Conservation (phyloP, 2,797 vertebrate genomes). For the Myotis findleyi region DNA sequence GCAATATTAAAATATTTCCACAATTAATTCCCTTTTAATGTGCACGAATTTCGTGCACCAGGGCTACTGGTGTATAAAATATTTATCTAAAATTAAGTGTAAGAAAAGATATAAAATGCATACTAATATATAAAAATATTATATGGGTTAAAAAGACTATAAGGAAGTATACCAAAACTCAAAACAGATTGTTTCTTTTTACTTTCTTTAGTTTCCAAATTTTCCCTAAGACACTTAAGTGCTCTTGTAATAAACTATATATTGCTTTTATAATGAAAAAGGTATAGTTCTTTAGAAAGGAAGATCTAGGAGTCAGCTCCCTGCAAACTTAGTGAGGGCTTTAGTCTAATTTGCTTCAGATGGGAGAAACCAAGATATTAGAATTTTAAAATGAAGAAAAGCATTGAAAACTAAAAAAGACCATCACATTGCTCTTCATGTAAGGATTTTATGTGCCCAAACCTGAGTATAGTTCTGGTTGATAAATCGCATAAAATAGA, state of each 20-base stretch:
- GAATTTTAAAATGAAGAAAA: background rate
- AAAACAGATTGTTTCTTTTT: background rate
- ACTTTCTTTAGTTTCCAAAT: conserved; percentile 40
- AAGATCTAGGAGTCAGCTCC: background rate
- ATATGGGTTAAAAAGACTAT: background rate
- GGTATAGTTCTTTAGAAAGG: background rate
- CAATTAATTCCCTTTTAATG: no score
- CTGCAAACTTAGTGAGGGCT: background rate
- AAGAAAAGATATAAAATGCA: background rate
- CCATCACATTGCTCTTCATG: background rate
- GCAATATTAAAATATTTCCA: no score
- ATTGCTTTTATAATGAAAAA: conserved; percentile 33
- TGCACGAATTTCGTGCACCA: no score
- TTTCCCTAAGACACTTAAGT: conserved; percentile 39
- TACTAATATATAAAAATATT: conserved; percentile 33
- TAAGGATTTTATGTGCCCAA: background rate
- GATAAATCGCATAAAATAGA: background rate
- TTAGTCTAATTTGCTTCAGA: background rate
- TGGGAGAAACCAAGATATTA: conserved; percentile 35
- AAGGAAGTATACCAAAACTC: background rate
- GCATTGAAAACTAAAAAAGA: background rate
- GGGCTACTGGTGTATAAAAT: background rate
- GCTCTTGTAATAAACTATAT: background rate
- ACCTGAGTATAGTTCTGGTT: background rate
- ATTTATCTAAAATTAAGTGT: conserved; percentile 16